These are phyloP conservation scores for Pontoporia blainvillei DNA, from an alignment of 2,113 vertebrate genomes.

Conservation along the genomic window DNA sequence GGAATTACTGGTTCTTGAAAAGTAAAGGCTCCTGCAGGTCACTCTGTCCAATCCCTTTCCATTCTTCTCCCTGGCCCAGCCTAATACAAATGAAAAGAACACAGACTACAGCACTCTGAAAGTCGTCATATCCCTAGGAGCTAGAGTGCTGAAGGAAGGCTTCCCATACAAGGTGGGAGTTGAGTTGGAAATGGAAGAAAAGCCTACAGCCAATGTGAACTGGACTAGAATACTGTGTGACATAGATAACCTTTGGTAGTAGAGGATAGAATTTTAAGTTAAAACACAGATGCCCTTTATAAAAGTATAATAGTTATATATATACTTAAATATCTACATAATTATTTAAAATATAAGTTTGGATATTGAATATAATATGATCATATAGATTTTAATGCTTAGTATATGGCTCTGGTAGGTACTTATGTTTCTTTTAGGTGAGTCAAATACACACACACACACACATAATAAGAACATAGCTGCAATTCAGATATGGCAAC, in stretches of 20 bases:
- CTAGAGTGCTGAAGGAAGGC: not conserved
- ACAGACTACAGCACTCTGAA: not conserved
- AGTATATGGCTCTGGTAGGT: not conserved
- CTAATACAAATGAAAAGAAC: not conserved
- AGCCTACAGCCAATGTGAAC: not conserved
- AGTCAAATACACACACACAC: not conserved
- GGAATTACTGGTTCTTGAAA: not conserved
- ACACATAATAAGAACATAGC: not conserved
- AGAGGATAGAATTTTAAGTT: not conserved
- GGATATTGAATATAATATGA: not conserved
- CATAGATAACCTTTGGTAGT: not conserved
- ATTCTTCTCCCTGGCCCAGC: not conserved
- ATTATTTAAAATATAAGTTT: not conserved
- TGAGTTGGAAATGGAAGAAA: not conserved
- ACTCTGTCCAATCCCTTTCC: not conserved
- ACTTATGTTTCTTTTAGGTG: not conserved
- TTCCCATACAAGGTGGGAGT: not conserved
- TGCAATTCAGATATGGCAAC: not conserved
- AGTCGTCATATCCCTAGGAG: not conserved
- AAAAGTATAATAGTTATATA: not conserved
- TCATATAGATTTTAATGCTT: not conserved
- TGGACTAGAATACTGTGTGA: not conserved
- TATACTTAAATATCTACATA: not conserved
- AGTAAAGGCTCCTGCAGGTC: not conserved
- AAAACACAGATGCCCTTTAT: not conserved